Evolutionary conservation across 2,113 vertebrate genomes (phyloP).

Genomic region (Hemichromis elongatus): DNA sequence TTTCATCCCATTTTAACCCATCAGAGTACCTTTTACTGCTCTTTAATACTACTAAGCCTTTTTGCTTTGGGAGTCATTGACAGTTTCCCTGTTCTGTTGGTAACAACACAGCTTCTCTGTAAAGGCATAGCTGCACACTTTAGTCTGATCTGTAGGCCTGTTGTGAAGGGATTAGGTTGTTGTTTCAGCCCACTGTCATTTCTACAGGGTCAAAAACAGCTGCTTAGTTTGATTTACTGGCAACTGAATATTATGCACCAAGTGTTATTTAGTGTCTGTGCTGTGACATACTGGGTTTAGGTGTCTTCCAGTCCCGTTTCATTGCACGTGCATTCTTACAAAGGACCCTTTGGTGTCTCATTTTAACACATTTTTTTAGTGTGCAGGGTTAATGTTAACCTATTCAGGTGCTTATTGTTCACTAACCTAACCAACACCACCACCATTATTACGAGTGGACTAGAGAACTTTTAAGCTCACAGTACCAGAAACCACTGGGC

Average conservation of each 20-base stretch:
- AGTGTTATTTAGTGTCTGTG: not conserved
- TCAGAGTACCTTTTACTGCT: not conserved
- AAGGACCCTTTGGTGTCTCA: not conserved
- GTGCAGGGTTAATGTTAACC: not conserved
- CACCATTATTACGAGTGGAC: not conserved
- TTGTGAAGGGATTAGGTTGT: not conserved
- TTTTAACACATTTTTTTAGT: not conserved
- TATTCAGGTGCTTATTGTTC: not conserved
- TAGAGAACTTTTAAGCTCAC: not conserved
- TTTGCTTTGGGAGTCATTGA: not conserved
- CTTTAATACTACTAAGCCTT: not conserved
- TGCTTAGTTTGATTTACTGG: not conserved
- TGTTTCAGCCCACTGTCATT: not conserved
- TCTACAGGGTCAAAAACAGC: not conserved
- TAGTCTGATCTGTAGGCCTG: not conserved
- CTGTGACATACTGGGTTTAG: not conserved
- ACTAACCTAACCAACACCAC: not conserved
- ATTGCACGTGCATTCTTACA: not conserved
- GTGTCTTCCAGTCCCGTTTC: not conserved
- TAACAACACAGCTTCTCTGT: not conserved
- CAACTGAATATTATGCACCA: not conserved
- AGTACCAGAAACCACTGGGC: rapidly evolving
- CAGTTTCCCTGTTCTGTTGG: not conserved
- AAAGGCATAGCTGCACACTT: not conserved
- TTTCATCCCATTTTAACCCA: not conserved